Percentiles rank a stretch among this genome's conserved stretches.
phyloP scores from a whole-genome alignment of 2,888 invertebrate genomes.

The Dexiosoma caninum region DNA sequence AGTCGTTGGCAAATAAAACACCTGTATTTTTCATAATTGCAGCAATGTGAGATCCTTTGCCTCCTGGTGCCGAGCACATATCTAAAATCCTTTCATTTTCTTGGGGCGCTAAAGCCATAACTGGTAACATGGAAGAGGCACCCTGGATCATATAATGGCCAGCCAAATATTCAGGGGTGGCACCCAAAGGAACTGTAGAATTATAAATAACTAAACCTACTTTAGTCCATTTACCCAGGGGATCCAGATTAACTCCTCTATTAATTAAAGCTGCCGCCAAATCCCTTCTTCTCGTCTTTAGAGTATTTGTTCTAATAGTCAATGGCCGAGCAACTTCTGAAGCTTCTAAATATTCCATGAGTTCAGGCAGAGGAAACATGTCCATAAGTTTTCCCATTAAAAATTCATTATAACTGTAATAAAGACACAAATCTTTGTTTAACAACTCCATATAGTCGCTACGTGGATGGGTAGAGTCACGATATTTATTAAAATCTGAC shows the following conservation, averaged over 20 bases:
- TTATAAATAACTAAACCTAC: conserved; percentile 97
- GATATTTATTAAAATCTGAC: conserved; percentile 86
- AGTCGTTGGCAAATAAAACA: conserved; percentile 96
- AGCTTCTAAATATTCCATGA: conserved; percentile 96
- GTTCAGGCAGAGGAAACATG: conserved; percentile 90
- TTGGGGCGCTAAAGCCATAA: conserved; percentile 98
- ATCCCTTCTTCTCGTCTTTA: conserved; percentile 94
- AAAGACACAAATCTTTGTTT: conserved; percentile 90
- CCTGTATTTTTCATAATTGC: conserved; percentile 99
- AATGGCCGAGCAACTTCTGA: conserved; percentile 95
- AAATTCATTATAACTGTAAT: conserved; percentile 98
- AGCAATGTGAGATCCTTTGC: conserved; percentile 98
- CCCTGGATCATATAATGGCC: conserved; percentile 98
- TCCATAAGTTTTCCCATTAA: conserved; percentile 95
- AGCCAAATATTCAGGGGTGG: conserved; percentile 98
- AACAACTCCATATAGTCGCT: conserved; percentile 90
- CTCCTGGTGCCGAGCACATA: conserved; percentile 99
- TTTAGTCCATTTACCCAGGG: conserved; percentile 99
- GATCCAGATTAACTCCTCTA: conserved; percentile 98
- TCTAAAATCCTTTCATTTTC: conserved; percentile 96
- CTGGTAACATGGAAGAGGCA: conserved; percentile 97
- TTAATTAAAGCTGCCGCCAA: conserved; percentile 96
- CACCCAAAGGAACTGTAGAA: conserved; percentile 96
- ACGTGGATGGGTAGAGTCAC: conserved; percentile 84
- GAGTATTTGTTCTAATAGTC: conserved; percentile 96